A percentile compares a stretch with the other conserved stretches of the same genome.
Evolutionary conservation across 1,140 invertebrate species (phyloP).

Genomic region (Drosophila tropicalis): DNA sequence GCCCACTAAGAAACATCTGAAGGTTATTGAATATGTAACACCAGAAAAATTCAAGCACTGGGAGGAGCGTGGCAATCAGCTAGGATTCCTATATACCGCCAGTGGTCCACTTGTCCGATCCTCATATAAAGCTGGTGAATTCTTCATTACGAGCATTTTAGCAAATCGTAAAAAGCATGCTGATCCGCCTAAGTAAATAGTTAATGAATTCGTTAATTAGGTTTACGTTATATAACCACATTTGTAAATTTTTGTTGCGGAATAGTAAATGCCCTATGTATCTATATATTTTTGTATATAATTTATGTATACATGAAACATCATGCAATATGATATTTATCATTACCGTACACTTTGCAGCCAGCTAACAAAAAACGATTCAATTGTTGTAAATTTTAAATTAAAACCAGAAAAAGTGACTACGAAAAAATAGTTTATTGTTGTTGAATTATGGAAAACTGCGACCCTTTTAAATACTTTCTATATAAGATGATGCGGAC

Average conservation of each 20-base stretch:
- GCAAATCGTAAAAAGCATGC: constrained; percentile 83
- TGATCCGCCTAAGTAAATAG: constrained; percentile 3
- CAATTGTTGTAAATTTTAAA: no score
- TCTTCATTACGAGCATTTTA: constrained; percentile 92
- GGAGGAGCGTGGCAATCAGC: constrained; percentile 92
- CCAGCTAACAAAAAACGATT: no score
- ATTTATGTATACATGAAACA: no score
- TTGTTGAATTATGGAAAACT: no score
- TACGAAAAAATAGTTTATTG: no score
- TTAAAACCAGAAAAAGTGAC: no score
- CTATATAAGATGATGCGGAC: neutral
- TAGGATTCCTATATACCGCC: constrained; percentile 98
- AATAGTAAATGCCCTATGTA: neutral
- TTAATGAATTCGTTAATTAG: neutral
- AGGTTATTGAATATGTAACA: constrained; percentile 98
- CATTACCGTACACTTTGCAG: no score
- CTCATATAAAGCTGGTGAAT: constrained; percentile 98
- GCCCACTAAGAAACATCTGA: constrained; percentile 97
- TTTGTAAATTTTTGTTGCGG: neutral
- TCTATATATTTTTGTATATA: no score
- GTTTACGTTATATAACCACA: neutral
- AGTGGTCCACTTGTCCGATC: constrained; percentile 98
- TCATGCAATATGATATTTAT: no score
- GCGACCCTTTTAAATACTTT: no score
- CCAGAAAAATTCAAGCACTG: constrained; percentile 97